phyloP scores from a whole-genome alignment of 2,888 invertebrate genomes.

The Dexiosoma caninum region DNA sequence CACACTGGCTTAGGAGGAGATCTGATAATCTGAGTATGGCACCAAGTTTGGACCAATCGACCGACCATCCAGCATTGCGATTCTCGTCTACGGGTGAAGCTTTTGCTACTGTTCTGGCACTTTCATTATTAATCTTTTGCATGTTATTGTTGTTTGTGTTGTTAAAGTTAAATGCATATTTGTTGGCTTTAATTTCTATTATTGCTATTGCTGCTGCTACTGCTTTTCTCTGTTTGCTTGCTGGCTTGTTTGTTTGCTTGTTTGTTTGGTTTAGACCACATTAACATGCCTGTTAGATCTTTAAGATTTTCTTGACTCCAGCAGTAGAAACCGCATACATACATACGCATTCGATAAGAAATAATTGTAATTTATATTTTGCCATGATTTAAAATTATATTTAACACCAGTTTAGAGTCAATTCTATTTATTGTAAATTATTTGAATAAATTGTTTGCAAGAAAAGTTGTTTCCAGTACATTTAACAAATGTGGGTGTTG shows the following conservation, averaged over 20 bases:
- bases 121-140: slow-evolving; percentile 29
- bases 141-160: slow-evolving; percentile 9
- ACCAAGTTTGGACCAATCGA: not conserved
- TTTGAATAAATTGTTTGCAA: slow-evolving; percentile 21
- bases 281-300: slow-evolving; percentile 40
- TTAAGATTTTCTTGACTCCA: not conserved
- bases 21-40: slow-evolving; percentile 28
- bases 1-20: not conserved
- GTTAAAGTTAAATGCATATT: slow-evolving; percentile 51
- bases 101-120: slow-evolving; percentile 12
- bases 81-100: not conserved
- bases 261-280: slow-evolving; percentile 20
- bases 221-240: too few relatives aligned
- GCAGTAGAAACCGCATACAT: not conserved
- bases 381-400: slow-evolving; percentile 39
- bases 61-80: slow-evolving; percentile 6
- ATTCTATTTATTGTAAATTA: slow-evolving; percentile 20
- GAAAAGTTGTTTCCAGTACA: slow-evolving; percentile 14
- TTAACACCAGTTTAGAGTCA: slow-evolving; percentile 28
- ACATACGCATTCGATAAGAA: slow-evolving; percentile 30
- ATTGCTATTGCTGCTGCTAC: too few relatives aligned
- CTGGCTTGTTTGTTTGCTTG: not conserved
- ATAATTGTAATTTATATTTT: slow-evolving; percentile 40
- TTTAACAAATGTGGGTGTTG: not conserved
- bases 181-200: slow-evolving; percentile 15